A percentile compares a stretch with the other conserved stretches of the same genome.
These are phyloP conservation scores for Tachina fera DNA, from an alignment of 2,888 invertebrate genomes.

Conservation along the genomic window DNA sequence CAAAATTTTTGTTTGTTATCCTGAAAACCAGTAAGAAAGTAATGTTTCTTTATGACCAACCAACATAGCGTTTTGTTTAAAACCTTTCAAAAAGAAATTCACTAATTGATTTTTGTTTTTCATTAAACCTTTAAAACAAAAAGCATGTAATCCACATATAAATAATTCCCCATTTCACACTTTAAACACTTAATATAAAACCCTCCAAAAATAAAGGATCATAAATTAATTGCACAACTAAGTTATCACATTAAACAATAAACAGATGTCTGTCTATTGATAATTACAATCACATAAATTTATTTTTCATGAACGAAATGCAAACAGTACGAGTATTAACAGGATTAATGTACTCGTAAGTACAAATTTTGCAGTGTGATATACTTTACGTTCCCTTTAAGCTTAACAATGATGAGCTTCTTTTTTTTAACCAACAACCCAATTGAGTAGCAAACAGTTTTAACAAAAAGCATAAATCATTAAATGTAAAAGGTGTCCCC, in stretches of 20 bases:
- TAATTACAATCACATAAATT: slow-evolving; percentile 56
- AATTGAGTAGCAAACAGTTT: slow-evolving; percentile 32
- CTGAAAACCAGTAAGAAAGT: no score
- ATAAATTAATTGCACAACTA: slow-evolving; percentile 44
- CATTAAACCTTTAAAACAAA: background rate
- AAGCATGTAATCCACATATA: slow-evolving; percentile 13
- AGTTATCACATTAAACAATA: slow-evolving; percentile 61
- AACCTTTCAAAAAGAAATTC: no score
- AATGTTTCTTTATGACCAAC: no score
- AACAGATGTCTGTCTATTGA: slow-evolving; percentile 59
- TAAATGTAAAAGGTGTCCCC: slow-evolving; percentile 52
- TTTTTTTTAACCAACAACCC: slow-evolving; percentile 33
- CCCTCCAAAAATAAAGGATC: slow-evolving; percentile 8
- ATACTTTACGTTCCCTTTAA: slow-evolving; percentile 8
- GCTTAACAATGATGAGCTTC: slow-evolving; percentile 33
- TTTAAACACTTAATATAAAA: slow-evolving; percentile 48
- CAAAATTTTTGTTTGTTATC: no score
- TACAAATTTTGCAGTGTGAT: background rate
- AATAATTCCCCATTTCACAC: slow-evolving; percentile 36
- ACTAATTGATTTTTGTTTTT: background rate
- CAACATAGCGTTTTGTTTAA: no score
- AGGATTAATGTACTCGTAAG: background rate
- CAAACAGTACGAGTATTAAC: background rate
- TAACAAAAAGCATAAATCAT: slow-evolving; percentile 58
- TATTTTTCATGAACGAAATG: slow-evolving; percentile 7